A percentile compares a stretch with the other conserved stretches of the same genome.
Evolutionary conservation across 2,888 invertebrate genomes (phyloP).

Genomic region (Dascillus cervinus): DNA sequence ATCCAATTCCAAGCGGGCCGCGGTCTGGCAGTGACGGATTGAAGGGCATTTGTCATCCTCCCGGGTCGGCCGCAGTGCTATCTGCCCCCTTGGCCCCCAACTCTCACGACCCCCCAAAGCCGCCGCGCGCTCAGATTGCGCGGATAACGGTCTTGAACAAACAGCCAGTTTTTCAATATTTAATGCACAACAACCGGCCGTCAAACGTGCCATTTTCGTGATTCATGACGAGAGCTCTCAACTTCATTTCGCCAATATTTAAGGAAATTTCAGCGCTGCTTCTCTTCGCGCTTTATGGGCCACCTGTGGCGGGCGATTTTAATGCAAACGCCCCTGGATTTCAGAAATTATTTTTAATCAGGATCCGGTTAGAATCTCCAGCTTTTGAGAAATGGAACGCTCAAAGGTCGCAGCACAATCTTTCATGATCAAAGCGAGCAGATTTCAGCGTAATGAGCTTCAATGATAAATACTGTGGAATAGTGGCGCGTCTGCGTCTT

Average conservation of each 20-base stretch:
- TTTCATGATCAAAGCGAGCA: constrained; percentile 26
- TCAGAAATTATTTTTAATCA: too few species aligned
- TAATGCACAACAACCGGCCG: too few species aligned
- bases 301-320: constrained; percentile 17
- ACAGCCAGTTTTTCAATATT: constrained; percentile 39
- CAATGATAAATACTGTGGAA: constrained; percentile 46
- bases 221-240: too few species aligned
- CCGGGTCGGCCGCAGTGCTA: constrained; percentile 45
- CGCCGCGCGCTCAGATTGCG: constrained; percentile 28
- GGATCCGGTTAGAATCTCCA: too few species aligned
- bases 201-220: too few species aligned
- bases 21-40: constrained; percentile 60
- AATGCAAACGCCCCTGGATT: too few species aligned
- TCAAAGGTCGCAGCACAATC: constrained; percentile 15
- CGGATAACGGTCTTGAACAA: constrained; percentile 38
- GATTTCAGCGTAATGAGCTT: constrained; percentile 46
- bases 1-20: constrained; percentile 46
- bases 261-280: too few species aligned
- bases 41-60: constrained; percentile 62
- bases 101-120: constrained; percentile 18
- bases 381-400: too few species aligned
- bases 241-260: too few species aligned
- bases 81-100: constrained; percentile 33
- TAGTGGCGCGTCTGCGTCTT: constrained; percentile 41
- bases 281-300: constrained; percentile 16